Evolutionary conservation across 1,140 invertebrate species (phyloP).

Genomic region (Diabrotica virgifera): DNA sequence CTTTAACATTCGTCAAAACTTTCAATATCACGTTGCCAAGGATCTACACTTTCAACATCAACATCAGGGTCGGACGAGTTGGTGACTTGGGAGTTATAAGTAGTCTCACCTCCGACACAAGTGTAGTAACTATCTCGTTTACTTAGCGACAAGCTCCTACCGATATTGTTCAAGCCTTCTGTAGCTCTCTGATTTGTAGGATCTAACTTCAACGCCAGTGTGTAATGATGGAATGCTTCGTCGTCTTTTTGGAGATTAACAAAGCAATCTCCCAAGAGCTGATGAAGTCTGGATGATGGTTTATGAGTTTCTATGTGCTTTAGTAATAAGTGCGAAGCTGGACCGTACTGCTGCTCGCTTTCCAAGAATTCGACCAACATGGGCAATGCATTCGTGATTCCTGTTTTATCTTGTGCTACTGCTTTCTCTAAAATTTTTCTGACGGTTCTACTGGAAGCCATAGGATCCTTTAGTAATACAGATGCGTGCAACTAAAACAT

Average conservation of each 20-base stretch:
- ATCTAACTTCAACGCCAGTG: constrained; percentile 67
- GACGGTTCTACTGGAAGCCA: constrained; percentile 58
- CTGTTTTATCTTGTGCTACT: constrained; percentile 60
- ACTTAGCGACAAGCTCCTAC: constrained; percentile 53
- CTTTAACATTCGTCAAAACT: constrained; percentile 26
- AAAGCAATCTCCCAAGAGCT: constrained; percentile 67
- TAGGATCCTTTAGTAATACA: constrained; percentile 67
- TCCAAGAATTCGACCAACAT: constrained; percentile 62
- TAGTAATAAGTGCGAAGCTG: constrained; percentile 58
- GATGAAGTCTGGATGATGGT: constrained; percentile 64
- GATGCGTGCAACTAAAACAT: constrained; percentile 50
- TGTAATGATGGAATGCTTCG: constrained; percentile 71
- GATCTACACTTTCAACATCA: constrained; percentile 39
- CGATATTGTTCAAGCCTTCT: constrained; percentile 67
- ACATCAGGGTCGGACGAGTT: constrained; percentile 38
- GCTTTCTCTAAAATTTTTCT: constrained; percentile 65
- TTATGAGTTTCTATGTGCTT: constrained; percentile 59
- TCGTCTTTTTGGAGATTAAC: constrained; percentile 57
- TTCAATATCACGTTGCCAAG: constrained; percentile 37
- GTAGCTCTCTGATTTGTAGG: constrained; percentile 65
- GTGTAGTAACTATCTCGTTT: constrained; percentile 56
- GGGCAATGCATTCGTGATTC: constrained; percentile 64
- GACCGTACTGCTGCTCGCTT: constrained; percentile 60
- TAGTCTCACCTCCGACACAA: constrained; percentile 46
- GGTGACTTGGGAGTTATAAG: constrained; percentile 37